phyloP scores from a whole-genome alignment of 2,888 invertebrate genomes.

The Ectemnius lituratus region DNA sequence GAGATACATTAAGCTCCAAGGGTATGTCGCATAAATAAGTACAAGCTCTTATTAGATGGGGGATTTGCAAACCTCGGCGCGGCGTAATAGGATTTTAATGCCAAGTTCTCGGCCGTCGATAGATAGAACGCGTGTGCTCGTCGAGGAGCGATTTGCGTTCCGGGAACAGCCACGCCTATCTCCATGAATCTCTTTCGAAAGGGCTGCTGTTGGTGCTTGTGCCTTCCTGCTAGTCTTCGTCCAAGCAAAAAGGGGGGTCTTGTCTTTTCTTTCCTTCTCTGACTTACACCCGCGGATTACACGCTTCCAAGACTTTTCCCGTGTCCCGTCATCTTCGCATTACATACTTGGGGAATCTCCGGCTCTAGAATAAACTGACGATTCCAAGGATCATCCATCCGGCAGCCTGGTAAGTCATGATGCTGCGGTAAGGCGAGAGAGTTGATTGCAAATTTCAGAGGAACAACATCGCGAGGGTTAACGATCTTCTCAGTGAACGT shows the following conservation, averaged over 20 bases:
- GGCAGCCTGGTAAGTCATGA: too few species aligned
- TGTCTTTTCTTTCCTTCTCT: too few species aligned
- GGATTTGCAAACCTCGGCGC: too few species aligned
- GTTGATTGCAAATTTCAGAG: too few species aligned
- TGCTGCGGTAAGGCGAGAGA: background rate
- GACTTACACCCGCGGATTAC: background rate
- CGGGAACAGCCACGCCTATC: conserved; percentile 50
- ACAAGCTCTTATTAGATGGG: too few species aligned
- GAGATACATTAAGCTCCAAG: too few species aligned
- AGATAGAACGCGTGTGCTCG: conserved; percentile 30
- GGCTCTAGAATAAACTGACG: conserved; percentile 12
- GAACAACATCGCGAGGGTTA: too few species aligned
- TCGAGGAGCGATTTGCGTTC: conserved; percentile 52
- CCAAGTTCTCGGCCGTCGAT: conserved; percentile 35
- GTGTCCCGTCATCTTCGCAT: background rate
- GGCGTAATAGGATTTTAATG: conserved; percentile 19
- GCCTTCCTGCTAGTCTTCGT: conserved; percentile 19
- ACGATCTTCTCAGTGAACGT: too few species aligned
- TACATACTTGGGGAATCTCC: conserved; percentile 3
- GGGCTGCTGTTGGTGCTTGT: conserved; percentile 23
- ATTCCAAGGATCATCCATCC: conserved; percentile 31
- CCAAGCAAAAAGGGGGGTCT: conserved; percentile 20
- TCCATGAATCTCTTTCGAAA: conserved; percentile 53
- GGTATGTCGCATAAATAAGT: too few species aligned
- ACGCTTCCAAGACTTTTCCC: conserved; percentile 1